Evolutionary conservation across 2,797 vertebrate genomes (phyloP), one percentile per base, ranked within the genome.

Genomic region (Gymnodraco acuticeps): DNA sequence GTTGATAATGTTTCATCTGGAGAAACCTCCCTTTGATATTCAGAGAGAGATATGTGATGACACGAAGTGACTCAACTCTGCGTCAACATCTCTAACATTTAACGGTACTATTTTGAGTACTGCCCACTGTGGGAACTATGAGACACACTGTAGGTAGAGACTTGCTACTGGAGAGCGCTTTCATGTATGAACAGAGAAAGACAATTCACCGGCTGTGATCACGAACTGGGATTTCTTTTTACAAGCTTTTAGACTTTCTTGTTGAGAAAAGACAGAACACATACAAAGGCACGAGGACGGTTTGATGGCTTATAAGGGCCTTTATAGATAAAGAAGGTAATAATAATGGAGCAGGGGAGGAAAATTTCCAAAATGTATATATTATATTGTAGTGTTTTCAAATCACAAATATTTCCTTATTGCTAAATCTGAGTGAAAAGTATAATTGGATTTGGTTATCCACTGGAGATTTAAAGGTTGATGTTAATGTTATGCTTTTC

Each of bases 21-120:
- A 61, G 43, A 79, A 78, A 68, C 79, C 64, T 79, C 42, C 63
- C 55, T 64, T 56, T 61, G 56, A 73, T 59, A 64, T 83, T 78
- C 4, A 47, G 66, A 67, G 59, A 27, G 64, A 72, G 80, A 66
- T 67, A 68, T 17, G 61, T 54, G 54, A 54, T 59, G 53, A 50
- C 52, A 66, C 9, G 31, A 81, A 45, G 75, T 94, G 89, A 93
- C 86, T 92, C 90, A 93, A 72, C 81, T 81, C 88, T 92, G 90
- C 85, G 87, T 92, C 89, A 90, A 67, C 73, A 43, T 64, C 77
- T 78, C 78, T 73, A 48, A 78, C 77, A 83, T 86, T 77, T 33
- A 80, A 53, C 71, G 73, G 66, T 55, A 86, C 88, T 91, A 90
- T 92, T 93, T 80, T 78, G 66, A 88, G 86, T 90, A n/a, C n/a